Base-by-base conservation (phyloP, 2,888 invertebrate genomes). In the Tuberolachnus salignus region DNA sequence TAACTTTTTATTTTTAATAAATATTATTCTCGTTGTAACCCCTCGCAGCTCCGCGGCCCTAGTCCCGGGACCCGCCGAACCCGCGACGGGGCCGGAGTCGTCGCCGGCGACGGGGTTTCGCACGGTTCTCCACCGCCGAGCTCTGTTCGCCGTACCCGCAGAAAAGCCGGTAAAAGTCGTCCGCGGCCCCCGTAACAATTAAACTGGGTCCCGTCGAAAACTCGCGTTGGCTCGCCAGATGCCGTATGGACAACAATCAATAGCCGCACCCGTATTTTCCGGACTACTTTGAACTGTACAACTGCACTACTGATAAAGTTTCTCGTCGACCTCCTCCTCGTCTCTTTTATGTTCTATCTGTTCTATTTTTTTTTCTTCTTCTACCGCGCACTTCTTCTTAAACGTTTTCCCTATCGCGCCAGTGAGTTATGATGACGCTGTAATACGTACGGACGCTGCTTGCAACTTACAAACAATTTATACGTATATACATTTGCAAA, bases 241-340 rank as follows among this genome's bases (percentile, higher is more conserved):
- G 73, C 63, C 73, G 63, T 63, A 53, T 73, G 51, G 51, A 53
- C 63, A 73, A 63, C 73, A 73, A 63, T 73, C 73, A 63, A 73
- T 73, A 73, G 63, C 63, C 16, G 16, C 63, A 51, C 61, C 61
- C 72, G 51, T 73, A 63, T 73, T 71, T 71, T 26, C 72, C 34
- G 14, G 26, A 61, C 34, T 26, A 26, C 14, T 61, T 49, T 61
- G 19, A 72, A 19, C 34, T 34, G 6, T 34, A 34, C 34, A 6
- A 34, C 34, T 34, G 34, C 34, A 6, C 34, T 34, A n/a, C 59
- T 61, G 61, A 72, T 72, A 72, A 72, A 72, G 49, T 72, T 72
- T 72, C 34, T 61, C 26, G 10, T 4, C 61, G 21, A 42, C 70
- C 42, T 55, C 42, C 57, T 34, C 23, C 57, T 49, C 59, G n/a